Evolutionary conservation across 2,797 vertebrate genomes (phyloP).

Genomic region (Dendrocincla tyrannina): DNA sequence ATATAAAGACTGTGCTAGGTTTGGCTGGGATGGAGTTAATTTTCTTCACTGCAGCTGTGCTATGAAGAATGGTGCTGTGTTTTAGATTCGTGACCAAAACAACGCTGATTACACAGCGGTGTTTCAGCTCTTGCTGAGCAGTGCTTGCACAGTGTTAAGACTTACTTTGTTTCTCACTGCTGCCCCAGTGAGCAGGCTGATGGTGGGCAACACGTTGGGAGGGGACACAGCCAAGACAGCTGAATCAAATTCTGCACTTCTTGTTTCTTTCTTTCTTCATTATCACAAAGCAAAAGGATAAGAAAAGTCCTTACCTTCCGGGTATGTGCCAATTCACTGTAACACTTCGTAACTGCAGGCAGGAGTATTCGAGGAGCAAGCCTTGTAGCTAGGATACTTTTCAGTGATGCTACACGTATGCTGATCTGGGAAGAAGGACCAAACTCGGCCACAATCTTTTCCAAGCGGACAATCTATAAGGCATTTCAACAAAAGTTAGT

Average conservation of each 20-base stretch:
- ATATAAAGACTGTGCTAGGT: background rate
- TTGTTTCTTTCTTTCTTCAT: background rate
- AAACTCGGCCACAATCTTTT: slow-evolving; percentile 73
- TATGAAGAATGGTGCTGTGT: background rate
- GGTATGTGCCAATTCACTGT: slow-evolving; percentile 75
- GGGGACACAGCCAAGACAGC: background rate
- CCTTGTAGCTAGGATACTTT: slow-evolving; percentile 83
- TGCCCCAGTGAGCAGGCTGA: background rate
- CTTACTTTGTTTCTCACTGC: background rate
- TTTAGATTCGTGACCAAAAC: background rate
- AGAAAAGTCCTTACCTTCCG: slow-evolving; percentile 76
- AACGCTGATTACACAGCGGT: fast-evolving
- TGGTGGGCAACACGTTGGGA: background rate
- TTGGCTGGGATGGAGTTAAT: background rate
- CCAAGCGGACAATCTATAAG: slow-evolving; percentile 84
- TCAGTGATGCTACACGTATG: slow-evolving; percentile 79
- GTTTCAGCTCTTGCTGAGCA: background rate
- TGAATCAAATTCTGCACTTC: background rate
- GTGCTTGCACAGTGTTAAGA: background rate
- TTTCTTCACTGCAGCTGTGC: background rate
- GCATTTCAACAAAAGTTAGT: background rate
- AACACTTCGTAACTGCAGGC: slow-evolving; percentile 83
- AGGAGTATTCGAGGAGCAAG: slow-evolving; percentile 88
- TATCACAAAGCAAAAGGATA: background rate
- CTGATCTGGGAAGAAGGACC: slow-evolving; percentile 81